Evolutionary conservation across 2,888 invertebrate genomes (phyloP).

Genomic region (Sphaerophoria taeniata): DNA sequence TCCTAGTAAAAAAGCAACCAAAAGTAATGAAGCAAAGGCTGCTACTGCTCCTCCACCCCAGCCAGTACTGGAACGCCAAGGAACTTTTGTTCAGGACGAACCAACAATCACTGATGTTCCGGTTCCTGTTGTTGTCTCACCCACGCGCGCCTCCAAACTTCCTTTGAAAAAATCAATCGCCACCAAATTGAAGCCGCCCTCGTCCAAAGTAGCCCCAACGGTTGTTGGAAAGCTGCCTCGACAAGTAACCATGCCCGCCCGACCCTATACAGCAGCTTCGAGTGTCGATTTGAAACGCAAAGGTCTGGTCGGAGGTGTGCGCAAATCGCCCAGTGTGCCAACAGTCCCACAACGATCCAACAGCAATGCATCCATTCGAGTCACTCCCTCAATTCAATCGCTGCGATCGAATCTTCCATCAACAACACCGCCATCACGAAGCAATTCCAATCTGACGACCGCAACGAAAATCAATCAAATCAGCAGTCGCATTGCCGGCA

Average conservation of each 20-base stretch:
- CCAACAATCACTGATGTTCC: constrained; percentile 80
- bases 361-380: constrained; percentile 80
- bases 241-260: constrained; percentile 78
- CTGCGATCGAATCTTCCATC: constrained; percentile 77
- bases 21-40: constrained; percentile 55
- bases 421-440: constrained; percentile 82
- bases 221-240: constrained; percentile 80
- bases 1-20: constrained; percentile 74
- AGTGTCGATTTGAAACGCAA: constrained; percentile 74
- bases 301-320: constrained; percentile 69
- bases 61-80: constrained; percentile 89
- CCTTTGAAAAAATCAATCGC: constrained; percentile 79
- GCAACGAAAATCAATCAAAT: constrained; percentile 79
- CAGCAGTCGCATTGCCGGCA: constrained; percentile 81
- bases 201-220: constrained; percentile 55
- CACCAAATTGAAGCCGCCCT: constrained; percentile 76
- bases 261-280: constrained; percentile 77
- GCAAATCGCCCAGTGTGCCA: constrained; percentile 75
- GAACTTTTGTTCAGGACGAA: constrained; percentile 96
- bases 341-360: constrained; percentile 81
- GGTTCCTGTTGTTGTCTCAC: constrained; percentile 79
- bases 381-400: constrained; percentile 77
- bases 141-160: constrained; percentile 79
- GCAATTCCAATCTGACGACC: constrained; percentile 81
- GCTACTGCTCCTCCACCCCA: constrained; percentile 72